A percentile compares a stretch with the other conserved stretches of the same genome.
Evolutionary conservation across 2,888 invertebrate genomes (phyloP).

Genomic region (Sialis lutaria): DNA sequence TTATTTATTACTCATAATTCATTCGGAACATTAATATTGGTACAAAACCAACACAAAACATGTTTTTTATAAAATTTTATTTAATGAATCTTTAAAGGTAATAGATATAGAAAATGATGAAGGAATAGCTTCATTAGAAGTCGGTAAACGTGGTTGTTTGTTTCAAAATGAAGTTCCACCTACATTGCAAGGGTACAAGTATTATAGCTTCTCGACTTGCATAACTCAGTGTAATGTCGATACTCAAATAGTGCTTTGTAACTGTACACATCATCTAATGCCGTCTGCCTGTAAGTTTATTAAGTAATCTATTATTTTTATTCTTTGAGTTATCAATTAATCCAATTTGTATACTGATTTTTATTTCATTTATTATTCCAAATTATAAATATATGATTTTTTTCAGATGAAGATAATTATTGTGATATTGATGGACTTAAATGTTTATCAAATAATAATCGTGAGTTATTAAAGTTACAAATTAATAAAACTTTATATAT

Average conservation of each 20-base stretch:
- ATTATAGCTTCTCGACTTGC: conserved; percentile 41
- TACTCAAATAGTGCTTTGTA: conserved; percentile 33
- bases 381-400: conserved; percentile 3
- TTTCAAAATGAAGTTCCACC: conserved; percentile 33
- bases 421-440: conserved; percentile 35
- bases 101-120: conserved; percentile 40
- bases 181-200: conserved; percentile 26
- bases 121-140: conserved; percentile 29
- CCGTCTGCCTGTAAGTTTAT: conserved; percentile 30
- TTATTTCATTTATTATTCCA: no score
- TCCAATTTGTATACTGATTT: no score
- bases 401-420: conserved; percentile 27
- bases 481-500: not conserved
- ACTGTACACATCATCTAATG: conserved; percentile 45
- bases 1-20: no score
- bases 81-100: conserved; percentile 23
- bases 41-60: no score
- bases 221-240: conserved; percentile 37
- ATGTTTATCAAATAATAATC: conserved; percentile 31
- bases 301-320: no score
- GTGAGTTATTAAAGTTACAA: conserved; percentile 12
- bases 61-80: no score
- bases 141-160: conserved; percentile 33
- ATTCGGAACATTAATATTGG: no score
- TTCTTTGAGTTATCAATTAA: no score